Evolutionary conservation across 2,888 invertebrate genomes (phyloP).

Genomic region (Hyalella azteca): DNA sequence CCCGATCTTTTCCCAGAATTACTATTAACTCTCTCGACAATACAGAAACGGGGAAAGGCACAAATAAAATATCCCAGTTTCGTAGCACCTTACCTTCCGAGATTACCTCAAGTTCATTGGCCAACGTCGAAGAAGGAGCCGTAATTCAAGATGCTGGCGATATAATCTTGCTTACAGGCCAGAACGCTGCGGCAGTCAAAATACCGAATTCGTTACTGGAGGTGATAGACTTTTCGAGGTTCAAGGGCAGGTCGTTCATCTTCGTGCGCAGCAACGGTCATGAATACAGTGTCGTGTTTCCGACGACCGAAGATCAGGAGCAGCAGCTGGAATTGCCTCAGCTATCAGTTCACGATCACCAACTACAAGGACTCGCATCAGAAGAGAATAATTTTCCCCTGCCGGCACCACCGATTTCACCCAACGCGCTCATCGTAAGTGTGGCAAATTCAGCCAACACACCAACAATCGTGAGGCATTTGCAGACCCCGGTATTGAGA

Average conservation of each 20-base stretch:
- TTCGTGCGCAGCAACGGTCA: conserved; percentile 16
- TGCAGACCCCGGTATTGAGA: too few species aligned
- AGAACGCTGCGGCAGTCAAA: neutral
- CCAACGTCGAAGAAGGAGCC: too few species aligned
- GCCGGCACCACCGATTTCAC: neutral
- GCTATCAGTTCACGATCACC: neutral
- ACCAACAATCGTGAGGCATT: too few species aligned
- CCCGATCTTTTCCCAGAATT: too few species aligned
- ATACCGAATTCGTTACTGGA: conserved; percentile 26
- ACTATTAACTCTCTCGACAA: too few species aligned
- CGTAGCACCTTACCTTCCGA: too few species aligned
- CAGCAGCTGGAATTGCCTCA: neutral
- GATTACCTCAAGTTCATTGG: too few species aligned
- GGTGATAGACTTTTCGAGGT: conserved; percentile 21
- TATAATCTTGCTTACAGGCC: too few species aligned
- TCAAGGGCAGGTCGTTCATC: conserved; percentile 27
- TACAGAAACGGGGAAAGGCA: too few species aligned
- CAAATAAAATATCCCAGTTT: too few species aligned
- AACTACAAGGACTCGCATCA: neutral
- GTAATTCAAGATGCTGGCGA: too few species aligned
- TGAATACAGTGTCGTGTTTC: conserved; percentile 22
- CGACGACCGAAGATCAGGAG: conserved; percentile 17
- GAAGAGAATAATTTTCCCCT: neutral
- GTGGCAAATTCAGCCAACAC: too few species aligned
- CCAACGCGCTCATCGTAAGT: neutral